Base-by-base conservation (phyloP, 2,797 vertebrate genomes). In the Gambusia yucatana region DNA sequence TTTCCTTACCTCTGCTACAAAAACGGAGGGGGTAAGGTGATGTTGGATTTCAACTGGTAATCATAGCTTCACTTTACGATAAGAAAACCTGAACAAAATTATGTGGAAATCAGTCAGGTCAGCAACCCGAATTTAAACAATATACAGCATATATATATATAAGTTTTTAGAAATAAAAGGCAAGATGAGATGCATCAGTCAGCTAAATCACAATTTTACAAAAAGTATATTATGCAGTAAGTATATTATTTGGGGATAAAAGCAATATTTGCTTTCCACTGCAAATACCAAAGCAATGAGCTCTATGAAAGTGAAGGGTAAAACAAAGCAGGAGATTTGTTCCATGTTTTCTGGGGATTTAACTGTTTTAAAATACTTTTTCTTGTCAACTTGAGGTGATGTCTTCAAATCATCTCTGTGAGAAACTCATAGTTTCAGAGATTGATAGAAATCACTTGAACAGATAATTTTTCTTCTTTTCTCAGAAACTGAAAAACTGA, bases 1-100 rank as follows among this genome's bases (percentile, higher is more conserved):
- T 96, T 96, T 84, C 95, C 96, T 2, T 95, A 96, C 78, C 94
- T 96, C 50, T 96, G 95, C 86, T 96, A 96, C 87, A 96, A 94
- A 89, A 95, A 96, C 17, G 95, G 95, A 86, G 95, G 95, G 1
- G 95, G 95, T 96, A 91, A 91, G 91, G 75, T 1, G 4, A 72
- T 28, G 67, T 44, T 44, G 6, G 0, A 43, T 2, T 28, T 44
- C 3, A 43, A 44, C 39, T 5, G 10, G 28, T 44, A 11, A 28
- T 44, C 1, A 44, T 44, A 9, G 0, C 10, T 44, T 70, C 44
- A 25, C 22, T 70, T n/a, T 44, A 44, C 11, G 2, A 36, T 10
- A 22, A 63, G 1, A 61, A 61, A 65, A 36, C 14, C 30, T 39
- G 6, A 22, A 20, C 1, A 39, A 65, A 39, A 36, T 65, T 3